Conservation (phyloP, 2,888 invertebrate species). For the Caradrina clavipalpis region DNA sequence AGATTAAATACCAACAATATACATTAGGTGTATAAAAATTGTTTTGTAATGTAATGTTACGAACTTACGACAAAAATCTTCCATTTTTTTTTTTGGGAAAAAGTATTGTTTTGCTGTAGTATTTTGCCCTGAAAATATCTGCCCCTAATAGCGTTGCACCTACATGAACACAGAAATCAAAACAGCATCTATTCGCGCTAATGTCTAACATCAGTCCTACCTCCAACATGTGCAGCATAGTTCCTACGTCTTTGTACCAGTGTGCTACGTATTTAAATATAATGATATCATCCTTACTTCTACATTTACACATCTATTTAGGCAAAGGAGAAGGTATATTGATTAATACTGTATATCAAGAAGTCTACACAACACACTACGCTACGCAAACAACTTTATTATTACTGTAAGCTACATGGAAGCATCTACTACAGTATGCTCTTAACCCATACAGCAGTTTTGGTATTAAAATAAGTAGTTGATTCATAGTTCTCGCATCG, state of each 20-base stretch:
- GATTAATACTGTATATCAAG: slow-evolving; percentile 81
- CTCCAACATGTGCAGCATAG: slow-evolving; percentile 55
- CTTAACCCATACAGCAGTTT: slow-evolving; percentile 23
- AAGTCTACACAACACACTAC: slow-evolving; percentile 67
- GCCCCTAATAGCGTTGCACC: background rate
- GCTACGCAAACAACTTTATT: slow-evolving; percentile 72
- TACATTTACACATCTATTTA: slow-evolving; percentile 59
- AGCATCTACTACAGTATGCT: slow-evolving; percentile 75
- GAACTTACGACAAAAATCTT: no score
- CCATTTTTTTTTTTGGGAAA: background rate
- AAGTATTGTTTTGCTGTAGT: background rate
- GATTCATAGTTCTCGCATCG: background rate
- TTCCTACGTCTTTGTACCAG: slow-evolving; percentile 53
- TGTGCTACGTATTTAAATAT: slow-evolving; percentile 58
- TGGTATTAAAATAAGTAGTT: slow-evolving; percentile 4
- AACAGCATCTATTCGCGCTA: background rate
- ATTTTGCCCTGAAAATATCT: slow-evolving; percentile 8
- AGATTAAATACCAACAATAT: no score
- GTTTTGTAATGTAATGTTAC: no score
- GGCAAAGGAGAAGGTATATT: slow-evolving; percentile 79
- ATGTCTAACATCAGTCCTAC: slow-evolving; percentile 22
- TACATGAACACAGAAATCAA: background rate
- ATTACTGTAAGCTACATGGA: slow-evolving; percentile 82
- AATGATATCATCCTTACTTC: slow-evolving; percentile 59
- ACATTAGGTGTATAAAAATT: no score